phyloP scores from a whole-genome alignment of 2,113 vertebrate genomes.

The Phylloscopus trochilus region DNA sequence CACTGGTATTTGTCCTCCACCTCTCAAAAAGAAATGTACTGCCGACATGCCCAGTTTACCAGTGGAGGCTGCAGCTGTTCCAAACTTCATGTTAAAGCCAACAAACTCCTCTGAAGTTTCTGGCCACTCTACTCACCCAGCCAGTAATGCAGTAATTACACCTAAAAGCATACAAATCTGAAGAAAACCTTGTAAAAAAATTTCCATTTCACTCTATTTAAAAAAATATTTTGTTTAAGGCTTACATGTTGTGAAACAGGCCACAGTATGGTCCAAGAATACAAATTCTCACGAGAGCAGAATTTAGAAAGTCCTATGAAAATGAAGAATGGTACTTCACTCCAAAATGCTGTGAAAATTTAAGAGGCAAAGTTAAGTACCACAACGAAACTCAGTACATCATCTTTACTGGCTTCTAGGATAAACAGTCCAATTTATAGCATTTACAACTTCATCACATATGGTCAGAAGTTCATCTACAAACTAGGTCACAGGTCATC shows the following conservation, averaged over 20 bases:
- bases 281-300: neutral
- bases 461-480: slow-evolving; percentile 13
- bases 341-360: neutral
- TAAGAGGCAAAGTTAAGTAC: neutral
- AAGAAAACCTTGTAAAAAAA: slow-evolving; percentile 12
- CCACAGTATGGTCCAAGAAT: neutral
- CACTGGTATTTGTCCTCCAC: neutral
- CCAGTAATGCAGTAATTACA: neutral
- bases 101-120: neutral
- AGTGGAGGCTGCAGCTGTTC: neutral
- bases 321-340: neutral
- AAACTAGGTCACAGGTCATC: slow-evolving; percentile 31
- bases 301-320: neutral
- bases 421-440: neutral
- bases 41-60: neutral
- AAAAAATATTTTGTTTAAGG: slow-evolving; percentile 27
- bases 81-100: neutral
- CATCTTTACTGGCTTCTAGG: neutral
- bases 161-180: neutral
- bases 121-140: neutral
- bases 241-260: neutral
- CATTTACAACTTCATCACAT: neutral
- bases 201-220: neutral
- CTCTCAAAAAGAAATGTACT: neutral
- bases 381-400: neutral